phyloP scores from a whole-genome alignment of 2,797 vertebrate species.

The Channallabes apus region DNA sequence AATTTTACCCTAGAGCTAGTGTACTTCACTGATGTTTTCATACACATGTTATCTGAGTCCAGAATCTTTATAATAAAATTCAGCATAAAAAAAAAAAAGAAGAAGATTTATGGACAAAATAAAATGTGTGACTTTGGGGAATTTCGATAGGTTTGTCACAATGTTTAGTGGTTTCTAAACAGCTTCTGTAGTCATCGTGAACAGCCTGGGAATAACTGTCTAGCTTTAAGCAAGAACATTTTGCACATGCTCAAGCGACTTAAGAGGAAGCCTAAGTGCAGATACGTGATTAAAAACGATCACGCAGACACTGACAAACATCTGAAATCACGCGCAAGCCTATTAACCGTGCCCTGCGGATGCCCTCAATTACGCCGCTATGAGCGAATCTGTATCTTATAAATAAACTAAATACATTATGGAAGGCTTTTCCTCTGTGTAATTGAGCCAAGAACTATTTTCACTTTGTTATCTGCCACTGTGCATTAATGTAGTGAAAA shows the following conservation, averaged over 20 bases:
- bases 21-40: background rate
- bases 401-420: slow-evolving; percentile 32
- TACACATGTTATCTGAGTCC: background rate
- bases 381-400: slow-evolving; percentile 5
- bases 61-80: background rate
- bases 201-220: slow-evolving; percentile 1
- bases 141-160: slow-evolving; percentile 7
- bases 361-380: slow-evolving; percentile 32
- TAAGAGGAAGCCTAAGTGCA: background rate
- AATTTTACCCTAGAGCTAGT: background rate
- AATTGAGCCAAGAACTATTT: slow-evolving; percentile 31
- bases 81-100: background rate
- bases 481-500: background rate
- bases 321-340: background rate
- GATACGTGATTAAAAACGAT: background rate
- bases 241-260: background rate
- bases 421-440: slow-evolving; percentile 23
- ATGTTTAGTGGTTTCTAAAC: background rate
- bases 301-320: background rate
- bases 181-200: background rate
- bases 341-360: slow-evolving; percentile 14
- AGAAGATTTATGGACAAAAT: background rate
- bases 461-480: slow-evolving; percentile 7
- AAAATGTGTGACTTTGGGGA: background rate
- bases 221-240: background rate